Conservation (phyloP, 2,797 vertebrate genomes). For the Stomatorhinus walkeri region DNA sequence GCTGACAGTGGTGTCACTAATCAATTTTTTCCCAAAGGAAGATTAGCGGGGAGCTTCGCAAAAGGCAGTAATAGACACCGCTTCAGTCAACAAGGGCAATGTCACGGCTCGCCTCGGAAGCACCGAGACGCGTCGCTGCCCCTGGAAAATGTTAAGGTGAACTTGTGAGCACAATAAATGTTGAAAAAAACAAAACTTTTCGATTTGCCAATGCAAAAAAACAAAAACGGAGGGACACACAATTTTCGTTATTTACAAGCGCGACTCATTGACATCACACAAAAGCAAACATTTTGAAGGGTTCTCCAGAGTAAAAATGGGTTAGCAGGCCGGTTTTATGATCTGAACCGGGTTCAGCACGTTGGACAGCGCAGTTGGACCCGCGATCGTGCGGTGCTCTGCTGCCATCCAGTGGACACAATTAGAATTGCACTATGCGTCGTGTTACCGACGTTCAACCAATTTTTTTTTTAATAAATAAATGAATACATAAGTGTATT, state of each 20-base stretch:
- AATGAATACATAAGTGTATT: background rate
- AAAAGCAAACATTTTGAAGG: background rate
- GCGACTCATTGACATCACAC: background rate
- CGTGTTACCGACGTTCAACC: background rate
- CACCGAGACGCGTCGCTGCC: background rate
- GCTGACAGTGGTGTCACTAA: constrained; percentile 12
- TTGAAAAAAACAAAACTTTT: background rate
- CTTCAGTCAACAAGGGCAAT: constrained; percentile 20
- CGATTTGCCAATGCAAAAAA: background rate
- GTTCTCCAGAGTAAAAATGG: constrained; percentile 5
- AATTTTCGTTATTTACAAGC: background rate
- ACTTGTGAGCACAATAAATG: background rate
- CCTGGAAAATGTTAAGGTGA: background rate
- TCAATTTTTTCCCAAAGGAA: constrained; percentile 13
- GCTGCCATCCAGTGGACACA: constrained; percentile 24
- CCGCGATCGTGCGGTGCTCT: constrained; percentile 13
- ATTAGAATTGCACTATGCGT: background rate
- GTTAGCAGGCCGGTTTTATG: constrained; percentile 11
- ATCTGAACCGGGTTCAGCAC: constrained; percentile 2
- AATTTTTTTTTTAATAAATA: background rate
- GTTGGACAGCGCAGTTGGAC: constrained; percentile 14
- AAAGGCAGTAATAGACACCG: background rate
- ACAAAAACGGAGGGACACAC: background rate
- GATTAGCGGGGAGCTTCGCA: constrained; percentile 7
- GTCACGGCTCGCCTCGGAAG: constrained; percentile 11